Evolutionary conservation across 2,888 invertebrate species (phyloP), one percentile per base, ranked within the genome.

Genomic region (Campoplex capitator): DNA sequence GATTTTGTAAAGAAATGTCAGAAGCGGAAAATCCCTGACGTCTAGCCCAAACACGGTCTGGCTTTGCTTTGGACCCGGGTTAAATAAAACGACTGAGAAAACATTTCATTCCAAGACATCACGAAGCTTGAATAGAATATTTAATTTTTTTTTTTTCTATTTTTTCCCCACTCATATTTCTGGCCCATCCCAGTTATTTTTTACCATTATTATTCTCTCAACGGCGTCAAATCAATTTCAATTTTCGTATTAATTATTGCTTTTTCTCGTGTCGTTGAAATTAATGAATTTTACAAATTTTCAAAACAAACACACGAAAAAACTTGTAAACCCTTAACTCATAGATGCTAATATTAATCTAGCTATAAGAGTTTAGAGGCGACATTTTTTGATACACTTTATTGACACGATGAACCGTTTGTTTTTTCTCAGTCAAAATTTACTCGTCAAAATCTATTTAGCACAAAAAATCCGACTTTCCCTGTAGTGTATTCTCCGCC

Each of bases 361-460:
- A 42, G 45, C n/a, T 42, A 23, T 23, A 42, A 42, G 4, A 73
- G 32, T 23, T 16, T 0, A 51, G n/a, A 48, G 18, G 18, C 45
- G 51, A 23, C 32, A 58, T n/a, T 32, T 16, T 28, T 42, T 13
- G 45, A n/a, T 76, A n/a, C 56, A 23, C 38, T 32, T 32, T 79
- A 75, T 78, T 85, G 71, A 70, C 65, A 62, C 71, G 48, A 58
- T 13, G 38, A 16, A 83, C 13, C 23, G 18, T 75, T 79, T 78
- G 54, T 75, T 79, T 76, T 70, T 71, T 71, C 23, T 23, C 70
- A 56, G 75, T 76, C 62, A 28, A 83, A 48, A 83, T 51, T 65
- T 71, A 42, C 65, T n/a, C 38, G 13, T 82, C 42, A 38, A 67
- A 58, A 45, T 85, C 32, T 38, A 51, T 74, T 78, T 82, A 82